Base-by-base conservation (phyloP, 2,888 invertebrate species). In the Microctonus aethiopoides region DNA sequence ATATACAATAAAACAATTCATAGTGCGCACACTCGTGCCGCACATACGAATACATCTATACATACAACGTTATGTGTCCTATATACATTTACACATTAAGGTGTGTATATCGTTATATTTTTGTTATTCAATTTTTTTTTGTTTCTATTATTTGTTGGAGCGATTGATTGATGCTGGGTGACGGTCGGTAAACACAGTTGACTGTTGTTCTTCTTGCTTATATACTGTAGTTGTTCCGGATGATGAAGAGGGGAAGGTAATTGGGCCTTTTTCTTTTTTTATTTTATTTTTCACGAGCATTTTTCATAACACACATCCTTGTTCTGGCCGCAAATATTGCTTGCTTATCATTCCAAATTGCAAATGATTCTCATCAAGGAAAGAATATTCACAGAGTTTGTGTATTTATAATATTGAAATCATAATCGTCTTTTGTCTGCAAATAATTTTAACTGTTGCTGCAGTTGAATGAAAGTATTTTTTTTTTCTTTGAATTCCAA, bases 1-100 rank as follows among this genome's bases (percentile, higher is more conserved):
- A 70, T 70, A 70, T 70, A 70, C 70, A 70, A 62, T 70, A 66
- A 70, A 56, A 61, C 56, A 54, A n/a, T n/a, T 71, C 63, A 66
- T 69, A 74, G 74, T 69, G 68, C 70, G 68, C 74, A 73, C 63
- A 56, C 36, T 69, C 46, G 39, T 41, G 64, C 9, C 46, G 16
- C 60, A 51, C 46, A 68, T 67, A 57, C 51, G n/a, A 51, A 51
- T 34, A 69, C 29, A 61, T 70, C 66, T 70, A 66, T 32, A 46
- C 70, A 54, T 70, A 66, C 60, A 68, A 70, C 63, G 68, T 67
- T 65, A 67, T 67, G 66, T 71, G 68, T 56, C 71, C 46, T 68
- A 71, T 66, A 62, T 67, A 69, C 62, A 73, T 68, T 68, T 73
- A 64, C 65, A 59, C 67, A 71, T 67, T 54, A 34, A 70, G 39